Base-by-base conservation (phyloP, 1,140 invertebrate genomes). In the Lepidurus couesii region DNA sequence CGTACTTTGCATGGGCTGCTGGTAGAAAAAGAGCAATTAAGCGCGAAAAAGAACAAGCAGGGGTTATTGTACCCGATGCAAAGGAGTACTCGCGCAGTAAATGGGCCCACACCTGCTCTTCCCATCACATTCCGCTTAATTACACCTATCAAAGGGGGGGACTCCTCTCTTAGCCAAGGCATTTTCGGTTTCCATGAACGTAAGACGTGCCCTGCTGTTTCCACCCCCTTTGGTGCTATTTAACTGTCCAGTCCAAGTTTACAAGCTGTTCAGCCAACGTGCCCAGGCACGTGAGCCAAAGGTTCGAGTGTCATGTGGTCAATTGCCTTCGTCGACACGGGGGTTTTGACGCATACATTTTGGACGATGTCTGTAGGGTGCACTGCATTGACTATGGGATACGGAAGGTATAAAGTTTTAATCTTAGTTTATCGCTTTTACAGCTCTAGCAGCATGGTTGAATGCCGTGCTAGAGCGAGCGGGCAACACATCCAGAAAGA, bases 351-450 rank as follows among this genome's bases (percentile, higher is more conserved):
- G 53, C 53, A 65, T 65, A 9, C 53, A 65, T 21, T 65, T 21
- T 65, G 9, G 53, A 7, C 53, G n/a, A 21, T 11, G 34, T 34
- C 34, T 34, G 16, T 5, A 65, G 53, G 53, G 53, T 21, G 16
- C 9, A 16, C 16, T 65, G 53, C 53, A 65, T 65, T 65, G 53
- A 65, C 53, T 65, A 65, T 7, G 53, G 53, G 53, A 9, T 21
- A 16, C 0, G 21, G 53, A 13, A 65, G 53, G 53, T 65, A 65
- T 65, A 65, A 21, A 65, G 53, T 65, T 34, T 34, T 65, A 65
- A 13, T 65, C 53, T 34, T 9, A 65, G 53, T 65, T 65, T 65
- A 13, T 65, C 53, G 53, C 53, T 65, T 65, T 65, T 65, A 65
- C 53, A 65, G 13, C 53, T 65, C 53, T 13, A 10, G 13, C 34